Conservation (phyloP, 2,797 vertebrate species). For the Vipera ursinii region DNA sequence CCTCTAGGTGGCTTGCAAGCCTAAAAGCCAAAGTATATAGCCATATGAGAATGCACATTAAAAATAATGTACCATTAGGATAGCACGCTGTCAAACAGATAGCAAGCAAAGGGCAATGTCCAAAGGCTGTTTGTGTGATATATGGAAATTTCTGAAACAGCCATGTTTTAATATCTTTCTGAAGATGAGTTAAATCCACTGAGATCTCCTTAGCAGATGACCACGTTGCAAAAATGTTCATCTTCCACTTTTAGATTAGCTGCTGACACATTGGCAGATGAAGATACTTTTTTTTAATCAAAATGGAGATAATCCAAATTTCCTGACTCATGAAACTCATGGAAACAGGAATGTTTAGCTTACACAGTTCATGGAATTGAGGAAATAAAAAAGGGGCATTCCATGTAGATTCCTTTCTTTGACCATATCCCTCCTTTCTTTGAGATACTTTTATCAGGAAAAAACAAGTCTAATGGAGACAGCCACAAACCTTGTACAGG, state of each 20-base stretch:
- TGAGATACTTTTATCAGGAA: slow-evolving; percentile 9
- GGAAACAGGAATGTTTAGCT: slow-evolving; percentile 17
- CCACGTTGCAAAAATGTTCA: neutral
- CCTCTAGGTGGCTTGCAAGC: neutral
- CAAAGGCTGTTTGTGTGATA: neutral
- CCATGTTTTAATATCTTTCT: neutral
- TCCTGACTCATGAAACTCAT: neutral
- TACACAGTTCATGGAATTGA: slow-evolving; percentile 2
- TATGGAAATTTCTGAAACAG: neutral
- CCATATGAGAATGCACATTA: neutral
- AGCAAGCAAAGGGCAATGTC: neutral
- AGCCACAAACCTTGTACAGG: slow-evolving; percentile 40
- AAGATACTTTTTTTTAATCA: neutral
- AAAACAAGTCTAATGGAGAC: slow-evolving; percentile 39
- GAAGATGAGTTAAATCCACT: neutral
- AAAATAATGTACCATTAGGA: neutral
- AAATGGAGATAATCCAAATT: slow-evolving; percentile 22
- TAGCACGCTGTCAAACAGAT: neutral
- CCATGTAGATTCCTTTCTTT: slow-evolving; percentile 6
- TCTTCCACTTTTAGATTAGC: neutral
- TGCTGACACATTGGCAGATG: neutral
- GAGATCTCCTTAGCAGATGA: neutral
- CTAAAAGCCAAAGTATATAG: neutral
- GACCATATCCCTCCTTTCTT: slow-evolving; percentile 14
- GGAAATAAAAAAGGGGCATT: neutral